Conservation (phyloP, 1,140 invertebrate genomes). For the Bombus confusus region DNA sequence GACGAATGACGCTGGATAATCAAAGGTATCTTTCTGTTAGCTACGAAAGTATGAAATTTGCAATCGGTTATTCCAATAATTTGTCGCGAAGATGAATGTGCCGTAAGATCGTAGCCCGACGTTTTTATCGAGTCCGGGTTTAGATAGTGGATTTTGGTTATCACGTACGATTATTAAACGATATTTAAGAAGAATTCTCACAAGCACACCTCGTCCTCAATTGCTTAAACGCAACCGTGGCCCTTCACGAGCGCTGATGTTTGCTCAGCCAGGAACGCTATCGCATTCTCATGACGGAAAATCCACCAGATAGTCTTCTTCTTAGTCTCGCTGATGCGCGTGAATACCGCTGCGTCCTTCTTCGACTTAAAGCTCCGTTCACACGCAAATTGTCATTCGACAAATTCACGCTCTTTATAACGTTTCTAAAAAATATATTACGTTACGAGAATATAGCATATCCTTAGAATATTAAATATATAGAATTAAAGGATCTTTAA, state of each 20-base stretch:
- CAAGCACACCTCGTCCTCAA: background rate
- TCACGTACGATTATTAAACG: constrained; percentile 6
- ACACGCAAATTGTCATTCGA: background rate
- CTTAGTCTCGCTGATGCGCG: constrained; percentile 30
- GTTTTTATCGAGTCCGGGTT: background rate
- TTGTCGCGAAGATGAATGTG: background rate
- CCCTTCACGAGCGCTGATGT: constrained; percentile 55
- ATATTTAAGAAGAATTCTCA: constrained; percentile 37
- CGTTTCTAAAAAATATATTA: background rate
- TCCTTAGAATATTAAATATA: too few species aligned
- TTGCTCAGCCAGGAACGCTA: constrained; percentile 60
- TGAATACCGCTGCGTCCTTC: constrained; percentile 11
- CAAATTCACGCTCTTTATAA: too few species aligned
- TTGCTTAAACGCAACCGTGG: constrained; percentile 38
- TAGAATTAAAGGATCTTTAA: background rate
- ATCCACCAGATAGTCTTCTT: constrained; percentile 63
- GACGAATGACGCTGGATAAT: background rate
- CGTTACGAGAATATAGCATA: too few species aligned
- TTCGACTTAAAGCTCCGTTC: constrained; percentile 18
- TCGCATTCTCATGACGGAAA: constrained; percentile 60
- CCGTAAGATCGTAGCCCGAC: background rate
- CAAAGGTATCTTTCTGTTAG: background rate
- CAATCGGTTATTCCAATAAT: background rate
- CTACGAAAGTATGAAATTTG: background rate
- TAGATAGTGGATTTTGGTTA: background rate